Conservation (phyloP, 2,797 vertebrate species). For the Aplochiton taeniatus region DNA sequence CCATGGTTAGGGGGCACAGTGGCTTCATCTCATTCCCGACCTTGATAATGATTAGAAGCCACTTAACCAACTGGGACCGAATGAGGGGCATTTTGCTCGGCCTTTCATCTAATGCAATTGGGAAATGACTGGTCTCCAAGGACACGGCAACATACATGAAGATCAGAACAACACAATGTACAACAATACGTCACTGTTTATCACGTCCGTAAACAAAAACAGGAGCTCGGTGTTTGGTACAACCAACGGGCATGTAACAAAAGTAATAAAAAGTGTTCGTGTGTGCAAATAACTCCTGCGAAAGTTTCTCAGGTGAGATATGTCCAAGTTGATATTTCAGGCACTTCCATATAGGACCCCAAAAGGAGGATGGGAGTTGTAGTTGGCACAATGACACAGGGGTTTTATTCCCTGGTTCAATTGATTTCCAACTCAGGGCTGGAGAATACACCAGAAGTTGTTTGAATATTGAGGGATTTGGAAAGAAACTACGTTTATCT, state of each 20-base stretch:
- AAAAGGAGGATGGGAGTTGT: too few relatives aligned
- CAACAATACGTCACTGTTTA: constrained; percentile 73
- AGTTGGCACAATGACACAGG: too few relatives aligned
- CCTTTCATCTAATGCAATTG: constrained; percentile 77
- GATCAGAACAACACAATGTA: constrained; percentile 69
- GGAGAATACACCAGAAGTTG: too few relatives aligned
- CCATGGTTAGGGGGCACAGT: constrained; percentile 69
- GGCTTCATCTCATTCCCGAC: constrained; percentile 70
- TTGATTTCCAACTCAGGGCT: too few relatives aligned
- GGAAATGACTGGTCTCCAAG: constrained; percentile 72
- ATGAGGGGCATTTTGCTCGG: constrained; percentile 68
- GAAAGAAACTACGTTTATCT: too few relatives aligned
- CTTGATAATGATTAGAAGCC: constrained; percentile 78
- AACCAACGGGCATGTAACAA: constrained; percentile 64
- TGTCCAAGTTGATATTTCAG: too few relatives aligned
- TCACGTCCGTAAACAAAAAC: constrained; percentile 69
- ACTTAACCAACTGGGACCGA: constrained; percentile 80
- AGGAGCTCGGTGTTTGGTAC: constrained; percentile 49
- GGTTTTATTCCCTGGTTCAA: too few relatives aligned
- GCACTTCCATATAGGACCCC: too few relatives aligned
- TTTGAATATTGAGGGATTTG: too few relatives aligned
- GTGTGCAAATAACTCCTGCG: too few relatives aligned
- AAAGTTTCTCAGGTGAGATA: too few relatives aligned
- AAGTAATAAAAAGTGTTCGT: constrained; percentile 41
- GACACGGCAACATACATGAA: constrained; percentile 66